A percentile compares a stretch with the other conserved stretches of the same genome.
These are phyloP conservation scores for Centrocercus urophasianus DNA, from an alignment of 2,113 vertebrate genomes.

Conservation along the genomic window DNA sequence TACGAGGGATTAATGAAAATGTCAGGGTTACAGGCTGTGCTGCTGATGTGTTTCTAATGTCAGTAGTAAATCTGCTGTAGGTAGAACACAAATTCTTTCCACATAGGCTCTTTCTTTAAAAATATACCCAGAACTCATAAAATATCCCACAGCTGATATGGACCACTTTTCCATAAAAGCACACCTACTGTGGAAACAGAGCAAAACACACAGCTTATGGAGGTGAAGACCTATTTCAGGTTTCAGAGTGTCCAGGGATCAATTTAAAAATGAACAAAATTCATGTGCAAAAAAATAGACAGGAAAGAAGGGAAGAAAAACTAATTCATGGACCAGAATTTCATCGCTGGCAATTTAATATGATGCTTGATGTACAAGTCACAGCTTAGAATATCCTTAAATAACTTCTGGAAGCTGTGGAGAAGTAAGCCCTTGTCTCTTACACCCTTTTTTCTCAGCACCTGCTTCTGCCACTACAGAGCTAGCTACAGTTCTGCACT, in stretches of 20 bases:
- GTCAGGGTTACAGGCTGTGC: conserved; percentile 52
- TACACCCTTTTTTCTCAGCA: neutral
- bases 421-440: neutral
- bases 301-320: neutral
- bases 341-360: neutral
- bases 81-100: conserved; percentile 59
- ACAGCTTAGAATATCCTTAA: neutral
- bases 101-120: neutral
- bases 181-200: neutral
- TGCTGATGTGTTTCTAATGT: conserved; percentile 63
- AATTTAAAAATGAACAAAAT: neutral
- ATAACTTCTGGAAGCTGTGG: neutral
- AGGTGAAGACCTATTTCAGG: neutral
- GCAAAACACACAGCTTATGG: neutral
- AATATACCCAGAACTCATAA: conserved; percentile 26
- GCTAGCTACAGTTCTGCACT: neutral
- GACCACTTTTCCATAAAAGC: neutral
- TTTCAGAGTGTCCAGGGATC: neutral
- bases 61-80: conserved; percentile 61
- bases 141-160: neutral
- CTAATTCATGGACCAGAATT: neutral
- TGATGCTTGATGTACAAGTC: neutral
- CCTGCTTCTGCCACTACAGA: neutral
- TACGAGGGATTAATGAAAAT: conserved; percentile 69
- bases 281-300: neutral